Evolutionary conservation across 1,140 invertebrate genomes (phyloP).

Genomic region (Drosophila baimaii): DNA sequence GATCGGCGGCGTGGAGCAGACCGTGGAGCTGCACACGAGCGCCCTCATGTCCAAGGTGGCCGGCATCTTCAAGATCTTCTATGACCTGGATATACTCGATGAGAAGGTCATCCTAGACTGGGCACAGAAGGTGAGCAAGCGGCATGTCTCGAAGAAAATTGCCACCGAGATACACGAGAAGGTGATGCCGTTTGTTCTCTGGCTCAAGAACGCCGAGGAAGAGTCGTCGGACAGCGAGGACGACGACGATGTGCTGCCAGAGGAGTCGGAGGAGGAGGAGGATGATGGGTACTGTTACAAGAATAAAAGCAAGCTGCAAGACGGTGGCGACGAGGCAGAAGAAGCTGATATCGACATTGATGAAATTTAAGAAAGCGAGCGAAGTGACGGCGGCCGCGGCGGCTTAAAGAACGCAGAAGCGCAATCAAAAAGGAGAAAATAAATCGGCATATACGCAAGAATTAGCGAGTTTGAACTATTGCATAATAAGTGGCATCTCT

Average conservation of each 20-base stretch:
- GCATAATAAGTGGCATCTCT: not conserved
- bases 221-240: conserved; percentile 91
- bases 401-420: not conserved
- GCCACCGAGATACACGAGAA: conserved; percentile 96
- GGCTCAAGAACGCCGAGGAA: conserved; percentile 98
- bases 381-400: not conserved
- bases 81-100: conserved; percentile 97
- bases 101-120: conserved; percentile 97
- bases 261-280: conserved; percentile 88
- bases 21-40: conserved; percentile 93
- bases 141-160: conserved; percentile 96
- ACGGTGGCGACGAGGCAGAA: conserved; percentile 91
- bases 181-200: conserved; percentile 96
- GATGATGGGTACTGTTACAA: conserved; percentile 85
- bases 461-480: not conserved
- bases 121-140: conserved; percentile 96
- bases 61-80: conserved; percentile 94
- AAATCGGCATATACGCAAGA: conserved; percentile 2
- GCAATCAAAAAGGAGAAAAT: not conserved
- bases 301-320: not conserved
- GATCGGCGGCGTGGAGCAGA: conserved; percentile 97
- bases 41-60: conserved; percentile 94
- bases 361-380: conserved; percentile 89
- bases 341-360: conserved; percentile 95
- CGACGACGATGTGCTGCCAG: conserved; percentile 85